These are phyloP conservation scores for Morone saxatilis DNA, from an alignment of 2,113 vertebrate species.

Conservation along the genomic window DNA sequence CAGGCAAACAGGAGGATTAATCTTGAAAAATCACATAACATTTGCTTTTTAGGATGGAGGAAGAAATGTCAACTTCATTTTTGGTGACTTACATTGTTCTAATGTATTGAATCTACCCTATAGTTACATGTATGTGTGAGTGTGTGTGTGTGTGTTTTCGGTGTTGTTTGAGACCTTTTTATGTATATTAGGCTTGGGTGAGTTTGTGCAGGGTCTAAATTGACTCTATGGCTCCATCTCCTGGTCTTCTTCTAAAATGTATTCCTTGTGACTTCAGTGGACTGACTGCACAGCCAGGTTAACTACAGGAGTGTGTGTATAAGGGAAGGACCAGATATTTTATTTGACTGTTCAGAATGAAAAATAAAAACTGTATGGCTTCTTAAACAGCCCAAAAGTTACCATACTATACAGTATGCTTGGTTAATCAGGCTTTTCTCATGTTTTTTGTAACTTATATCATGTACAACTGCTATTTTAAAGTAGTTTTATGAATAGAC, in stretches of 20 bases:
- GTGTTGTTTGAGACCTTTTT: slow-evolving; percentile 15
- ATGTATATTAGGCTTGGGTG: neutral
- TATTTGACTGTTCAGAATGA: slow-evolving; percentile 26
- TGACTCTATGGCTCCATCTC: slow-evolving; percentile 66
- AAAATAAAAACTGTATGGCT: slow-evolving; percentile 22
- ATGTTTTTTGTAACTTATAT: slow-evolving; percentile 39
- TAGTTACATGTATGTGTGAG: slow-evolving; percentile 4
- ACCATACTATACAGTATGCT: slow-evolving; percentile 4
- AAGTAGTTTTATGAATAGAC: slow-evolving; percentile 61
- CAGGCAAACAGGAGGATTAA: slow-evolving; percentile 7
- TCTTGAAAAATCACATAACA: neutral
- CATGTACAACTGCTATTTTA: slow-evolving; percentile 13
- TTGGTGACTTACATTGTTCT: slow-evolving; percentile 7
- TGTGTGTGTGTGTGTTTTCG: neutral
- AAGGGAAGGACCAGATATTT: slow-evolving; percentile 21
- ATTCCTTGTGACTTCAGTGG: neutral
- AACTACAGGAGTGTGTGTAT: neutral
- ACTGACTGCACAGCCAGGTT: slow-evolving; percentile 14
- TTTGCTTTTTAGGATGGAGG: slow-evolving; percentile 19
- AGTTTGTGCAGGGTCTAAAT: slow-evolving; percentile 4
- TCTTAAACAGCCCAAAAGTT: slow-evolving; percentile 29
- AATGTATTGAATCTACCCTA: slow-evolving; percentile 19
- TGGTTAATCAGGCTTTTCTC: slow-evolving; percentile 31
- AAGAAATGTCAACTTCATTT: slow-evolving; percentile 19
- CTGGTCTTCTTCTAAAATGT: slow-evolving; percentile 54